Evolutionary conservation across 92 coral and sea anemone species (phyloP).

Genomic region (Parazoanthus swiftii): DNA sequence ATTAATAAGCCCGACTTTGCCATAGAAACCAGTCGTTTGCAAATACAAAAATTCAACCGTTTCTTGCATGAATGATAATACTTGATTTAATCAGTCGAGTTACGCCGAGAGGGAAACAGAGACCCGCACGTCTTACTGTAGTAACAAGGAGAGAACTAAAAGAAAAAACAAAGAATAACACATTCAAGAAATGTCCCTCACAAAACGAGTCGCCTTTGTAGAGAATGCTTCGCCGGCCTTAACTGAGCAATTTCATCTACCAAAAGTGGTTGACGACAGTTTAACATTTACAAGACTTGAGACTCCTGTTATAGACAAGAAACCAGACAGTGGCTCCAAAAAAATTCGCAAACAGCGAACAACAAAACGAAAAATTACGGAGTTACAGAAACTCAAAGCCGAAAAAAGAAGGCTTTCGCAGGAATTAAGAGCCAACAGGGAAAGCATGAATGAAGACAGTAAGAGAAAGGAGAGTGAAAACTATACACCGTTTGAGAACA

Average conservation of each 20-base stretch:
- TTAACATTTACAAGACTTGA: conserved; percentile 23
- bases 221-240: conserved; percentile 1
- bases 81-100: background rate
- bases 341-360: background rate
- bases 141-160: background rate
- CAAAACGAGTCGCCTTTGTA: conserved; percentile 18
- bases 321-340: conserved; percentile 10
- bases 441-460: conserved; percentile 66
- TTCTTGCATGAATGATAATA: background rate
- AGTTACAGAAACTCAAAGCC: conserved; percentile 62
- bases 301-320: conserved; percentile 16
- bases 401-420: conserved; percentile 59
- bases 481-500: conserved; percentile 68
- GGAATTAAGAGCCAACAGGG: conserved; percentile 63
- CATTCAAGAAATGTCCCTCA: conserved; percentile 13
- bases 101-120: background rate
- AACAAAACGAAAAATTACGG: conserved; percentile 50
- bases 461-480: conserved; percentile 56
- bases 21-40: conserved; percentile 38
- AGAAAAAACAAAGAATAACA: background rate
- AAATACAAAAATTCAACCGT: conserved; percentile 8
- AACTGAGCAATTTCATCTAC: conserved; percentile 10
- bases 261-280: conserved; percentile 25
- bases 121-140: background rate
- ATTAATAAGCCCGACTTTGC: conserved; percentile 34